phyloP scores from a whole-genome alignment of 1,140 invertebrate genomes.

The Myzus persicae region DNA sequence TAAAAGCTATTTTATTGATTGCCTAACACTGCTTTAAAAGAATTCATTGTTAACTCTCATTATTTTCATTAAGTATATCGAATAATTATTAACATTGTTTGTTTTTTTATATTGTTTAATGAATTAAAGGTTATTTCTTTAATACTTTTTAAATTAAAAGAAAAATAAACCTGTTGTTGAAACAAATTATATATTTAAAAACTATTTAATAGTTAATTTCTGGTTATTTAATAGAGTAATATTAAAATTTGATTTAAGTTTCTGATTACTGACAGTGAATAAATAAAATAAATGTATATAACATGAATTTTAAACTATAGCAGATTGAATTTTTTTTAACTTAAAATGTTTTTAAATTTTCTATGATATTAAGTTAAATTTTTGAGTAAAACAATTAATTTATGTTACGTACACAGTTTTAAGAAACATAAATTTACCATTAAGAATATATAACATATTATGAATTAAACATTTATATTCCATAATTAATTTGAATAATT shows the following conservation, averaged over 20 bases:
- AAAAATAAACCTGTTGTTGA: neutral
- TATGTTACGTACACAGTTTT: neutral
- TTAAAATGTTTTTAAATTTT: neutral
- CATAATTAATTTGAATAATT: neutral
- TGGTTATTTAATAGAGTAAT: neutral
- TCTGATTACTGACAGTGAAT: neutral
- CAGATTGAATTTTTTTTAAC: neutral
- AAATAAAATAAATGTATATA: neutral
- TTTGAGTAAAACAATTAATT: neutral
- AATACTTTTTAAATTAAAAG: neutral
- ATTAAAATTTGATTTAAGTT: neutral
- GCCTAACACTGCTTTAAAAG: constrained; percentile 17
- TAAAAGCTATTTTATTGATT: neutral
- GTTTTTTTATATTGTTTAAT: neutral
- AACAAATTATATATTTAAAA: neutral
- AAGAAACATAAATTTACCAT: neutral
- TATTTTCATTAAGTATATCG: neutral
- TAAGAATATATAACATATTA: neutral
- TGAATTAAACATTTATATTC: neutral
- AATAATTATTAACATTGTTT: constrained; percentile 23
- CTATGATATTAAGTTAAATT: neutral
- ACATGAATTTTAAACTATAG: neutral
- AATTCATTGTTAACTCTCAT: neutral
- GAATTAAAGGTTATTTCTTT: neutral
- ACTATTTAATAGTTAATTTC: neutral